Percentiles rank a stretch among this genome's conserved stretches.
Conservation (phyloP, 2,797 vertebrate species). For the Microchirus variegatus region DNA sequence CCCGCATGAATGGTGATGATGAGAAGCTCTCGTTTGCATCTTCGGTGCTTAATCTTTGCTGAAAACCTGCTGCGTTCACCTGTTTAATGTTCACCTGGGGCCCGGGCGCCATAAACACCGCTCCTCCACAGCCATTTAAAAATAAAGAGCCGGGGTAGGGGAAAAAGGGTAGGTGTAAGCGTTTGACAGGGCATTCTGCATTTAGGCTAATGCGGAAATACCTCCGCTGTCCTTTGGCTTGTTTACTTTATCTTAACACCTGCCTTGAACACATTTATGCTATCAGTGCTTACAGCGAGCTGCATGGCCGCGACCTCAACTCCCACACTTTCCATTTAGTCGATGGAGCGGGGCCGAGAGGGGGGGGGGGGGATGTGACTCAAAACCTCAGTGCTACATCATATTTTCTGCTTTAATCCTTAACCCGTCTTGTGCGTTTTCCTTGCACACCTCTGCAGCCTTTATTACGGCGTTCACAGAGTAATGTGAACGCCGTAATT, state of each 20-base stretch:
- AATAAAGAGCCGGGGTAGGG: conserved; percentile 42
- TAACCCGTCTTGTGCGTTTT: too few relatives aligned
- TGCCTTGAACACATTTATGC: conserved; percentile 21
- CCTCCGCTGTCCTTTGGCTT: conserved; percentile 9
- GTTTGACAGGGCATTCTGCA: conserved; percentile 18
- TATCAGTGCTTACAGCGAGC: conserved; percentile 14
- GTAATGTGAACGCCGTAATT: too few relatives aligned
- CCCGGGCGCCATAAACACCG: conserved; percentile 25
- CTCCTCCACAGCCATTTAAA: conserved; percentile 22
- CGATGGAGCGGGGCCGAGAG: background rate
- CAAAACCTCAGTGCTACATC: background rate
- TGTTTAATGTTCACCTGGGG: conserved; percentile 56
- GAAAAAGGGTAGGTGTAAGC: conserved; percentile 18
- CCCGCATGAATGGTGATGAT: conserved; percentile 40
- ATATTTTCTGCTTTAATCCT: background rate
- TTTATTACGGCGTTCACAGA: too few relatives aligned
- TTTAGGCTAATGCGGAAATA: conserved; percentile 36
- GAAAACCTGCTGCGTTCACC: conserved; percentile 42
- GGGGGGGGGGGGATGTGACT: background rate
- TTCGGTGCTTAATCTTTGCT: conserved; percentile 38
- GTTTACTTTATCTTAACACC: conserved; percentile 11
- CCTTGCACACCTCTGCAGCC: too few relatives aligned
- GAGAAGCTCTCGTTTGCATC: conserved; percentile 35
- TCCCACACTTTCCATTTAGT: conserved; percentile 11
- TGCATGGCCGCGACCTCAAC: conserved; percentile 9